Percentiles rank a stretch among this genome's conserved stretches.
Evolutionary conservation across 2,113 vertebrate species (phyloP).

Genomic region (Channa argus): DNA sequence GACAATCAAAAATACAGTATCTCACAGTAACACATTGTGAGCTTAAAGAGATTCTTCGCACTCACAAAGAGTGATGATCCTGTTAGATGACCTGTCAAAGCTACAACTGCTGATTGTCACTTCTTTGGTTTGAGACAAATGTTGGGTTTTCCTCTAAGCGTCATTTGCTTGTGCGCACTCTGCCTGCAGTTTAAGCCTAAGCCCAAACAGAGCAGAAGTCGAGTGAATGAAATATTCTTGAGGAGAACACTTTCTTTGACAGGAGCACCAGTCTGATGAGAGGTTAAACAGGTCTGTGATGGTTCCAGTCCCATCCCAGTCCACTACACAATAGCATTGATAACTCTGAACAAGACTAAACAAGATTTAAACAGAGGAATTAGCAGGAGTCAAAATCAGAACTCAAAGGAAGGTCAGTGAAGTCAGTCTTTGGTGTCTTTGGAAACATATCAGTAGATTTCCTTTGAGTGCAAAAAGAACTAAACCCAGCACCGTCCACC

Average conservation of each 20-base stretch:
- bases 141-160: not conserved
- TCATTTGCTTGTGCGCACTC: conserved; percentile 5
- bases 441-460: conserved; percentile 81
- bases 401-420: conserved; percentile 74
- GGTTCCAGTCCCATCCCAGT: conserved; percentile 83
- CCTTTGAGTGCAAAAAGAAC: conserved; percentile 79
- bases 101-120: conserved; percentile 68
- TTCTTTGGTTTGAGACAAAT: conserved; percentile 23
- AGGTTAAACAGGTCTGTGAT: conserved; percentile 72
- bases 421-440: conserved; percentile 67
- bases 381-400: conserved; percentile 75
- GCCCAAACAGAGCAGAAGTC: conserved; percentile 13
- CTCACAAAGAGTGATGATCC: conserved; percentile 25
- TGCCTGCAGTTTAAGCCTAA: conserved; percentile 2
- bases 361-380: conserved; percentile 65
- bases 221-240: not conserved
- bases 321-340: conserved; percentile 53
- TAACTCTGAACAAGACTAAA: conserved; percentile 50
- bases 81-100: conserved; percentile 14
- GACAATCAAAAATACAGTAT: conserved; percentile 60
- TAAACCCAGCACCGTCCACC: conserved; percentile 62
- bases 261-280: conserved; percentile 61
- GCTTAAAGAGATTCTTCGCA: conserved; percentile 47
- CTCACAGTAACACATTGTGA: conserved; percentile 47
- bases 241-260: conserved; percentile 26